Percentiles rank a stretch among this genome's conserved stretches.
phyloP scores from a whole-genome alignment of 2,113 vertebrate species.

The Thamnophis sirtalis region DNA sequence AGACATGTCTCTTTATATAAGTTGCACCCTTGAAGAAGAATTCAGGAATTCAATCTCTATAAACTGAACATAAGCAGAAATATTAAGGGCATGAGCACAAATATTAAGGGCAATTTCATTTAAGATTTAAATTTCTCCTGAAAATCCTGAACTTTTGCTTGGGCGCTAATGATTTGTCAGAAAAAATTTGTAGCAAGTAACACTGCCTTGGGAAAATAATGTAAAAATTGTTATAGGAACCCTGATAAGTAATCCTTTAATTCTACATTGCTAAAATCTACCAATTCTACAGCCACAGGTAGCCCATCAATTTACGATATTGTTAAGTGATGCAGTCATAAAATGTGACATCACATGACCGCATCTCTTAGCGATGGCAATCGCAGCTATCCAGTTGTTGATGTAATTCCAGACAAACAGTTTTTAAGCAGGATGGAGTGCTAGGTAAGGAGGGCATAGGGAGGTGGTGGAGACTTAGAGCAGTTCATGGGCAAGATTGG shows the following conservation, averaged over 20 bases:
- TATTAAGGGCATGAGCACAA: background rate
- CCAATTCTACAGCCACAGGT: background rate
- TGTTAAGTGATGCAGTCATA: background rate
- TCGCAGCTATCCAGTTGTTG: background rate
- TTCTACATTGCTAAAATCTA: background rate
- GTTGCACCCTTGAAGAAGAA: background rate
- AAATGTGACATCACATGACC: background rate
- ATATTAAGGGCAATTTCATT: background rate
- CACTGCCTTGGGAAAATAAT: background rate
- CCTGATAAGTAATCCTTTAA: background rate
- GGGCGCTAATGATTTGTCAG: background rate
- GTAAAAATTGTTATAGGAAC: background rate
- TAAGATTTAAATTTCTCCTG: background rate
- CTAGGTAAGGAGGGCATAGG: background rate
- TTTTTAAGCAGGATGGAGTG: background rate
- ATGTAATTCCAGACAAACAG: background rate
- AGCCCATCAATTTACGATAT: background rate
- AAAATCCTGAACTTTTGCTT: background rate
- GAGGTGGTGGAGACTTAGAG: too few relatives aligned
- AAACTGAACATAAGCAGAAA: background rate
- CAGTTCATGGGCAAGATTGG: background rate
- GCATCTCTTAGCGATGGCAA: background rate
- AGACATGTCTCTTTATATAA: background rate
- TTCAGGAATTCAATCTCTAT: background rate
- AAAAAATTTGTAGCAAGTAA: background rate